Percentiles rank a stretch among this genome's conserved stretches.
Conservation (phyloP, 2,113 vertebrate species). For the Coturnix japonica region DNA sequence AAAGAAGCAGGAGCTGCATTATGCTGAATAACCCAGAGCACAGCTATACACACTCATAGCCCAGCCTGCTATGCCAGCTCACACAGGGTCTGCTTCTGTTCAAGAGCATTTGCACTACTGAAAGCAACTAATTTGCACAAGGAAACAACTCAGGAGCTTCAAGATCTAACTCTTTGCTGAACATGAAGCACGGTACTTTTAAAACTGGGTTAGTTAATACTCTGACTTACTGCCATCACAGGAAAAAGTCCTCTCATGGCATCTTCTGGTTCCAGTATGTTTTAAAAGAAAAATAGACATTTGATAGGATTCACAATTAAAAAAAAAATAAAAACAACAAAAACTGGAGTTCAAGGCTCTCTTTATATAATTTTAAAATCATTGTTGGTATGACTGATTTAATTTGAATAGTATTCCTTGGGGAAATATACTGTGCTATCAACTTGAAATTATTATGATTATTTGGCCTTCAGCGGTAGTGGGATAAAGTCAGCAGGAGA, state of each 20-base stretch:
- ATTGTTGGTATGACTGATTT: conserved; percentile 72
- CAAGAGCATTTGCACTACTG: fast-evolving
- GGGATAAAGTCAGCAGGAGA: conserved; percentile 61
- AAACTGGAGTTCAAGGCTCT: conserved; percentile 7
- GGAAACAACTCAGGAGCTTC: not conserved
- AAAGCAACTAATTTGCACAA: not conserved
- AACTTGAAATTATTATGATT: conserved; percentile 73
- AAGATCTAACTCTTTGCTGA: not conserved
- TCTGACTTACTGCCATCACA: not conserved
- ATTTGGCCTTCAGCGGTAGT: conserved; percentile 72
- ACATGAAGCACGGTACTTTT: not conserved
- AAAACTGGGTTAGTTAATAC: not conserved
- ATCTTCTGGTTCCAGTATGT: not conserved
- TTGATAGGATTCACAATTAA: not conserved
- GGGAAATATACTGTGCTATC: conserved; percentile 66
- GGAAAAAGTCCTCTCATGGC: not conserved
- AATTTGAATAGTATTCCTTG: conserved; percentile 67
- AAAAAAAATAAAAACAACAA: not conserved
- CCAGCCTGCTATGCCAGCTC: not conserved
- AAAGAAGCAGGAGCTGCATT: not conserved
- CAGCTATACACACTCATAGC: not conserved
- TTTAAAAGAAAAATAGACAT: not conserved
- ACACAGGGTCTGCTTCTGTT: not conserved
- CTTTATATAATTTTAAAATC: conserved; percentile 67
- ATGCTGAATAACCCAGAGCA: not conserved